These are phyloP conservation scores for Crotalus adamanteus DNA, from an alignment of 2,797 vertebrate genomes.

Conservation along the genomic window DNA sequence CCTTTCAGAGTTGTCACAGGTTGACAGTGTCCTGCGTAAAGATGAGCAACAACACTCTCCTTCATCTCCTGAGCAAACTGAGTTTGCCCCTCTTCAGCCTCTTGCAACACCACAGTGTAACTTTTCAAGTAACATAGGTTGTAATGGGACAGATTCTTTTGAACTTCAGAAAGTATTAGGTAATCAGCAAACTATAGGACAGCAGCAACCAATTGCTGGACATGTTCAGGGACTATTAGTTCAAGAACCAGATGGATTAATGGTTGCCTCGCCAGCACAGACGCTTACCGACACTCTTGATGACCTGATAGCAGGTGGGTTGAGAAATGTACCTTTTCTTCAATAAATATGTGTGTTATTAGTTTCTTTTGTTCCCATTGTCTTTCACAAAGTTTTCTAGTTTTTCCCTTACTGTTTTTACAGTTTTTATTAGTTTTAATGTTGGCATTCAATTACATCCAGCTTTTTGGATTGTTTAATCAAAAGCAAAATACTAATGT, in stretches of 20 bases:
- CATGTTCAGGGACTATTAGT: slow-evolving; percentile 86
- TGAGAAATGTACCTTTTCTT: slow-evolving; percentile 75
- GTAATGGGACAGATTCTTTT: slow-evolving; percentile 84
- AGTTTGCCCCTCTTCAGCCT: slow-evolving; percentile 90
- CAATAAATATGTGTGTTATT: slow-evolving; percentile 73
- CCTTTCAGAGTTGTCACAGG: slow-evolving; percentile 90
- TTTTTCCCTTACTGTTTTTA: slow-evolving; percentile 67
- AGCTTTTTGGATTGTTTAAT: slow-evolving; percentile 21
- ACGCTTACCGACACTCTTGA: slow-evolving; percentile 99
- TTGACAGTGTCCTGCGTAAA: slow-evolving; percentile 87
- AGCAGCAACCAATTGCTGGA: slow-evolving; percentile 86
- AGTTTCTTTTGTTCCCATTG: slow-evolving; percentile 65
- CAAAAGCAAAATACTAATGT: slow-evolving; percentile 41
- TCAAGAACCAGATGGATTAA: slow-evolving; percentile 94
- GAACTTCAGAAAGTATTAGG: slow-evolving; percentile 91
- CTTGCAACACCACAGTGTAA: slow-evolving; percentile 82
- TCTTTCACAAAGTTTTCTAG: slow-evolving; percentile 60
- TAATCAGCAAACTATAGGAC: slow-evolving; percentile 84
- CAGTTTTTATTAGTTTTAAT: slow-evolving; percentile 65
- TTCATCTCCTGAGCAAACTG: slow-evolving; percentile 79
- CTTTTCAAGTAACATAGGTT: slow-evolving; percentile 89
- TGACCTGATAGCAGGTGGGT: slow-evolving; percentile 98
- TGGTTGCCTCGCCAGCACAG: slow-evolving; percentile 99
- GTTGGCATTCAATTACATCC: slow-evolving; percentile 58
- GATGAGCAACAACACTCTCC: slow-evolving; percentile 80